These are phyloP conservation scores for Pedionomus torquatus DNA, from an alignment of 2,113 vertebrate species.

Conservation along the genomic window DNA sequence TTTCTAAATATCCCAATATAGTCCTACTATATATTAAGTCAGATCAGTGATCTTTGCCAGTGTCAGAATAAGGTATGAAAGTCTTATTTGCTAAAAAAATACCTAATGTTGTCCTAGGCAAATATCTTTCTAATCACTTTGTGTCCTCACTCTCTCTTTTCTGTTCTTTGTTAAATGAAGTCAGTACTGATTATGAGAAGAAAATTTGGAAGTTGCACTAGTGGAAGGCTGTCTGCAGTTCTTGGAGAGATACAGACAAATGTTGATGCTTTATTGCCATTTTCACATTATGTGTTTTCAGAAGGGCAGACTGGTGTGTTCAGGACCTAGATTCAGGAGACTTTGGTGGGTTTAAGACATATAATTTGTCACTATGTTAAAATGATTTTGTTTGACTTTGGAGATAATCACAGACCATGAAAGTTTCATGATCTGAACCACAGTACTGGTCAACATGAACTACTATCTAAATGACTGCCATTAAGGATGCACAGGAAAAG, in stretches of 20 bases:
- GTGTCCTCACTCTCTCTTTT: neutral
- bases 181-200: neutral
- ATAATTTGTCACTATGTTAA: neutral
- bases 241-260: neutral
- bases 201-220: neutral
- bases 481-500: neutral
- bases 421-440: neutral
- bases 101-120: neutral
- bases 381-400: neutral
- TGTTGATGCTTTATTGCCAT: neutral
- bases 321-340: neutral
- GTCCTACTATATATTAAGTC: neutral
- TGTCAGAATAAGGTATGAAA: neutral
- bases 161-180: neutral
- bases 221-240: neutral
- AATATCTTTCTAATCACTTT: neutral
- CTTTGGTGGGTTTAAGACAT: neutral
- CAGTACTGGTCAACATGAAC: neutral
- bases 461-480: neutral
- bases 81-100: neutral
- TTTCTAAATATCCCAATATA: neutral
- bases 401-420: neutral
- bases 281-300: neutral
- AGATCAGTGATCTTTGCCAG: neutral
- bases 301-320: neutral